These are phyloP conservation scores for Heliconius charithonia DNA, from an alignment of 2,888 invertebrate species.

Conservation along the genomic window DNA sequence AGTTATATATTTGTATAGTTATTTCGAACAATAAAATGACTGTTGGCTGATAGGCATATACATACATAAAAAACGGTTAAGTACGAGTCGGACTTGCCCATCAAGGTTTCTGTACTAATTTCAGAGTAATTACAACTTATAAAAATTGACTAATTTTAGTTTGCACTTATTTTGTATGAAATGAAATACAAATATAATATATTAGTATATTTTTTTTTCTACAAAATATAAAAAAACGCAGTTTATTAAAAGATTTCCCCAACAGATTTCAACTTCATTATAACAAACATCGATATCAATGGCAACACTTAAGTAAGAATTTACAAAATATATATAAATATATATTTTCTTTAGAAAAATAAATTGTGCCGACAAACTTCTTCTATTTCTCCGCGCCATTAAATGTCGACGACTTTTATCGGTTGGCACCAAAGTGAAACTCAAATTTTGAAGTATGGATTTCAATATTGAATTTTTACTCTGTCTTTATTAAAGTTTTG, in stretches of 20 bases:
- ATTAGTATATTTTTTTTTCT: no score
- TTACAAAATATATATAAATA: slow-evolving; percentile 60
- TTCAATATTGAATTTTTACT: slow-evolving; percentile 79
- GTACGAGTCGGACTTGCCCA: no score
- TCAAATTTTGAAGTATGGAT: slow-evolving; percentile 78
- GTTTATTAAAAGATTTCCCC: slow-evolving; percentile 27
- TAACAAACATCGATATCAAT: slow-evolving; percentile 79
- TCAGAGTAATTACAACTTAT: no score
- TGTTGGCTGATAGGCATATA: no score
- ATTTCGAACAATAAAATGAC: no score
- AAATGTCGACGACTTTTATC: slow-evolving; percentile 75
- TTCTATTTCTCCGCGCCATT: slow-evolving; percentile 68
- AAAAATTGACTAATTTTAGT: no score
- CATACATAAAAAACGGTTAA: no score
- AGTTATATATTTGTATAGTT: no score
- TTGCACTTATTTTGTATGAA: no score
- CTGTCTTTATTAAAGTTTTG: slow-evolving; percentile 56
- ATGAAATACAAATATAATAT: no score
- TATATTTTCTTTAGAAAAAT: slow-evolving; percentile 75
- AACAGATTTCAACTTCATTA: slow-evolving; percentile 66
- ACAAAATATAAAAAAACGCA: no score
- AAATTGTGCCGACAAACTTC: slow-evolving; percentile 75
- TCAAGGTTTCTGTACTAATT: no score
- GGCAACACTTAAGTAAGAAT: slow-evolving; percentile 68
- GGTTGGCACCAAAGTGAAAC: slow-evolving; percentile 70